phyloP scores from a whole-genome alignment of 2,113 vertebrate species.

The Regulus satrapa region DNA sequence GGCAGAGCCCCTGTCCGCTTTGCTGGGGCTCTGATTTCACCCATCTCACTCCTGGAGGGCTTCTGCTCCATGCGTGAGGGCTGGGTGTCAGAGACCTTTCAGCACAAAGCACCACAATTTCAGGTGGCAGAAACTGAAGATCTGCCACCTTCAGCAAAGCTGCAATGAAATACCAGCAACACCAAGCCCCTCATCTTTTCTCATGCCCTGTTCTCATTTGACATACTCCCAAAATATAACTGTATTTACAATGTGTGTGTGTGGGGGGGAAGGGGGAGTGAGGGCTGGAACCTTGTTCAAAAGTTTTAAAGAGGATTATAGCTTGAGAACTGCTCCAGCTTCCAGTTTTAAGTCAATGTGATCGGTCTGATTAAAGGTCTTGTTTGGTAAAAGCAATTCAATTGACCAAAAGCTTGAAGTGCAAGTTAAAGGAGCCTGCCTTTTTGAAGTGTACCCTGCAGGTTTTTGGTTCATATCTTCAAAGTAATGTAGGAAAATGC shows the following conservation, averaged over 20 bases:
- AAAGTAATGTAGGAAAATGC: constrained; percentile 64
- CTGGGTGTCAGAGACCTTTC: not conserved
- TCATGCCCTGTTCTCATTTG: not conserved
- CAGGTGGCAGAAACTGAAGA: not conserved
- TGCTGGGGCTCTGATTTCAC: not conserved
- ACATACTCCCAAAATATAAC: not conserved
- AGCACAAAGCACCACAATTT: not conserved
- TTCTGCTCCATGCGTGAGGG: not conserved
- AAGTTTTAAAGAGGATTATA: constrained; percentile 49
- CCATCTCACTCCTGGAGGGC: not conserved
- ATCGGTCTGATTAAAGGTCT: constrained; percentile 70
- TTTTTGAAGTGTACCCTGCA: constrained; percentile 72
- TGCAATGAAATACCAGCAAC: not conserved
- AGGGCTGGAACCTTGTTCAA: not conserved
- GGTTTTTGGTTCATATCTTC: constrained; percentile 69
- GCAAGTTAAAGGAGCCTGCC: constrained; percentile 39
- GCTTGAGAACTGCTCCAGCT: constrained; percentile 41
- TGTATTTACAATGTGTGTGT: not conserved
- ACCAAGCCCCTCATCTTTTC: not conserved
- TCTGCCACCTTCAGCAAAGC: not conserved
- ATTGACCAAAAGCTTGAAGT: constrained; percentile 61
- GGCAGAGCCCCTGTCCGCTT: not conserved
- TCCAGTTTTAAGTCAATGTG: constrained; percentile 58
- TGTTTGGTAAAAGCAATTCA: constrained; percentile 67
- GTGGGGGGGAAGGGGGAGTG: no score